Conservation (phyloP, 2,797 vertebrate genomes). For the Triplophysa yarkandensis region DNA sequence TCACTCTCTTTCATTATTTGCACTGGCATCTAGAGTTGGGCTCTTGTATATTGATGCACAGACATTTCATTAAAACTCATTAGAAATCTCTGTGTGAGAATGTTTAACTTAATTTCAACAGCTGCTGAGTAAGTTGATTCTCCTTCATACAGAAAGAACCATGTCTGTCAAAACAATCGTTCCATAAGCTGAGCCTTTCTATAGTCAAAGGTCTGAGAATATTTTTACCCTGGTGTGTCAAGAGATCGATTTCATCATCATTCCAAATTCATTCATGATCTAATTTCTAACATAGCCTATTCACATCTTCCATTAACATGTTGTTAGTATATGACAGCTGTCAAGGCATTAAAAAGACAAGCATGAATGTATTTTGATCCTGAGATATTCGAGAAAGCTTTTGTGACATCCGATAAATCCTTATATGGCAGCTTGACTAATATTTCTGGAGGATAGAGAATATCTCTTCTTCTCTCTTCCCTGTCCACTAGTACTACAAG, state of each 20-base stretch:
- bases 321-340: no score
- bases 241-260: slow-evolving; percentile 15
- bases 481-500: no score
- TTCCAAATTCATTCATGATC: slow-evolving; percentile 8
- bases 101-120: neutral
- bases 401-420: no score
- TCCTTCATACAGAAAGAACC: slow-evolving; percentile 37
- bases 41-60: neutral
- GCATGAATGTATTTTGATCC: no score
- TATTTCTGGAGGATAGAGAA: no score
- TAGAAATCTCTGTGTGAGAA: neutral
- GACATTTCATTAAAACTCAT: neutral
- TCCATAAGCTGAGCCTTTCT: slow-evolving; percentile 55
- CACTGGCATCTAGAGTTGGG: slow-evolving; percentile 1
- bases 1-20: slow-evolving; percentile 26
- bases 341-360: no score
- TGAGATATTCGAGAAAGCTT: no score
- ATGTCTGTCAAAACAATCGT: slow-evolving; percentile 58
- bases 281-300: neutral
- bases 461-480: no score
- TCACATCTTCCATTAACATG: neutral
- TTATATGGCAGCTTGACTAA: no score
- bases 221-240: slow-evolving; percentile 49
- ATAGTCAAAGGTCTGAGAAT: slow-evolving; percentile 58
- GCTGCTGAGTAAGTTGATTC: neutral